A percentile compares a stretch with the other conserved stretches of the same genome.
These are phyloP conservation scores for Ceuthmochares aereus DNA, from an alignment of 2,113 vertebrate species.

Conservation along the genomic window DNA sequence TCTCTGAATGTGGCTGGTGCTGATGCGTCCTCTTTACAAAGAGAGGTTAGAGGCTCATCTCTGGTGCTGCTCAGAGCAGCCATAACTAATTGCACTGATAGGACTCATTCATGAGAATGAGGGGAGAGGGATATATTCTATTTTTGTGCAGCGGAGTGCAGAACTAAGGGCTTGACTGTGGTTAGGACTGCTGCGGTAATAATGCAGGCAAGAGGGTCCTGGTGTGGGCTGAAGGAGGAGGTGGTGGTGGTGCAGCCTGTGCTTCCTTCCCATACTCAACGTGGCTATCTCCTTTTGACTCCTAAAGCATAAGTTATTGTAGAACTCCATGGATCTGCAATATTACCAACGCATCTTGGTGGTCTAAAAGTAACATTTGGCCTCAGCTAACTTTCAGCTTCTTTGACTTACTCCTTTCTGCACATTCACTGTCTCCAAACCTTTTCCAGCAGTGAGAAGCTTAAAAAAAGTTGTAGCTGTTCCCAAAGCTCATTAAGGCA, in stretches of 20 bases:
- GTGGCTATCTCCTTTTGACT: neutral
- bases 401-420: neutral
- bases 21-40: neutral
- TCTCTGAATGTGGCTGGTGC: neutral
- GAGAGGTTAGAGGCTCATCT: neutral
- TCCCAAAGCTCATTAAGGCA: neutral
- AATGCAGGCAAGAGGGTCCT: neutral
- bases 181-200: neutral
- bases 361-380: neutral
- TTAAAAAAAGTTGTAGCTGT: slow-evolving; percentile 16
- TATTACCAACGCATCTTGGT: neutral
- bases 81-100: neutral
- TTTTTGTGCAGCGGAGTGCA: neutral
- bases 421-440: neutral
- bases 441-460: neutral
- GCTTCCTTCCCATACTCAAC: neutral
- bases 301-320: neutral
- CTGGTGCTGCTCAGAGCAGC: neutral
- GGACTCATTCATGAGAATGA: neutral
- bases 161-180: neutral
- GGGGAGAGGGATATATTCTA: neutral
- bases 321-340: neutral
- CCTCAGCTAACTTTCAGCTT: neutral
- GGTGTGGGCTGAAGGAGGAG: neutral
- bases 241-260: neutral